phyloP scores from a whole-genome alignment of 2,888 invertebrate species.

The Byasa hedistus region DNA sequence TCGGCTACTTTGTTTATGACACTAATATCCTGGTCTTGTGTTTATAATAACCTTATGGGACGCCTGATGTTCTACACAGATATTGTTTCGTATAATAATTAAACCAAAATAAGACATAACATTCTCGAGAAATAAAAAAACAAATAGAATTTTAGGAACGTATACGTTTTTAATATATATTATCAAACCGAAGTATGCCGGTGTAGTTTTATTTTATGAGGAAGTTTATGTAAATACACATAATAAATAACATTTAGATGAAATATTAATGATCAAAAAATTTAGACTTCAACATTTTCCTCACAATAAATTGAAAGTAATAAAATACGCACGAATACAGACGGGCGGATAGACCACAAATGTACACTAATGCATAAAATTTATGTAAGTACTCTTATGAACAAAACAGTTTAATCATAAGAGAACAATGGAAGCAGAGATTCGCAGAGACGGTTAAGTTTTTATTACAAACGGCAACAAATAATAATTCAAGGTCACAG shows the following conservation, averaged over 20 bases:
- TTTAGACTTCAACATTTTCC: neutral
- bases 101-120: neutral
- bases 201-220: too few species aligned
- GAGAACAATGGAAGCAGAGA: slow-evolving; percentile 26
- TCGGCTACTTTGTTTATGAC: neutral
- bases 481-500: slow-evolving; percentile 30
- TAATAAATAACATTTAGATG: neutral
- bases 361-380: slow-evolving; percentile 10
- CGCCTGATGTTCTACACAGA: neutral
- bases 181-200: too few species aligned
- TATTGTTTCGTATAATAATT: neutral
- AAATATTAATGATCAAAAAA: neutral
- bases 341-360: slow-evolving; percentile 1
- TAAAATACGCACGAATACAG: slow-evolving; percentile 1
- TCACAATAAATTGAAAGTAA: neutral
- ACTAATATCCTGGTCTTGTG: neutral
- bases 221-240: neutral
- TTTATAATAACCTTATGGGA: neutral
- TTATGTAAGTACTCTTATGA: too few species aligned
- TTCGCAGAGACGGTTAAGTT: slow-evolving; percentile 18
- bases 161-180: too few species aligned
- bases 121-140: too few species aligned
- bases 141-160: too few species aligned
- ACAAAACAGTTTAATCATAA: slow-evolving; percentile 30
- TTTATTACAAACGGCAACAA: slow-evolving; percentile 31